Percentiles rank a stretch among this genome's conserved stretches.
Evolutionary conservation across 2,888 invertebrate genomes (phyloP).

Genomic region (Bombyx huttoni): DNA sequence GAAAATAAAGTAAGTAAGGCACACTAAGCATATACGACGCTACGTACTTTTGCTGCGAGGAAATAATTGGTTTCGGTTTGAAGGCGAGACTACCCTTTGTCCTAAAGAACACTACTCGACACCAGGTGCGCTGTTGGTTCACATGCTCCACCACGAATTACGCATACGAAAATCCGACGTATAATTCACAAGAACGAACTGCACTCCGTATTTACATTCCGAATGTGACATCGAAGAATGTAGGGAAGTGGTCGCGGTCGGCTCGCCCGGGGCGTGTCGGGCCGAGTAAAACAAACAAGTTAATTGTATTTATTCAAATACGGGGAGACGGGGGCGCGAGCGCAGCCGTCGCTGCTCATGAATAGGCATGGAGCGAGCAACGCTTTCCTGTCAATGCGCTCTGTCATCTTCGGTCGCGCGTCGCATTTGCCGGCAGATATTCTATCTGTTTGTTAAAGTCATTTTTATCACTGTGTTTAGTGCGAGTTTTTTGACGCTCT

Average conservation of each 20-base stretch:
- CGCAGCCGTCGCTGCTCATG: constrained; percentile 59
- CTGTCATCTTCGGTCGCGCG: constrained; percentile 27
- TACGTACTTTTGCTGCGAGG: no score
- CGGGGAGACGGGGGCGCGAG: constrained; percentile 28
- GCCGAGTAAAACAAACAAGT: constrained; percentile 68
- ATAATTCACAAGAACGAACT: no score
- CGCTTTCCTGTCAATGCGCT: constrained; percentile 50
- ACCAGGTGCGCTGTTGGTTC: no score
- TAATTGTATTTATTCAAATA: constrained; percentile 73
- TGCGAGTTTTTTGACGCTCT: neutral
- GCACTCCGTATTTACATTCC: neutral
- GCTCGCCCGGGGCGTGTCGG: constrained; percentile 33
- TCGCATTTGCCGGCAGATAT: constrained; percentile 12
- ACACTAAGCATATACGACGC: no score
- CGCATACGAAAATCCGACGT: no score
- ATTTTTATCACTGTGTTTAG: constrained; percentile 1
- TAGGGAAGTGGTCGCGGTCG: neutral
- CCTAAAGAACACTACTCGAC: no score
- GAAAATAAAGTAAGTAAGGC: no score
- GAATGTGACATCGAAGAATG: neutral
- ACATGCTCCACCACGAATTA: no score
- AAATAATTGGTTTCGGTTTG: no score
- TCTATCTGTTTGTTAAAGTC: constrained; percentile 12
- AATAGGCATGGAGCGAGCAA: constrained; percentile 50
- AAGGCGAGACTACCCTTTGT: no score